These are phyloP conservation scores for Clamator glandarius DNA, from an alignment of 2,797 vertebrate genomes.

Conservation along the genomic window DNA sequence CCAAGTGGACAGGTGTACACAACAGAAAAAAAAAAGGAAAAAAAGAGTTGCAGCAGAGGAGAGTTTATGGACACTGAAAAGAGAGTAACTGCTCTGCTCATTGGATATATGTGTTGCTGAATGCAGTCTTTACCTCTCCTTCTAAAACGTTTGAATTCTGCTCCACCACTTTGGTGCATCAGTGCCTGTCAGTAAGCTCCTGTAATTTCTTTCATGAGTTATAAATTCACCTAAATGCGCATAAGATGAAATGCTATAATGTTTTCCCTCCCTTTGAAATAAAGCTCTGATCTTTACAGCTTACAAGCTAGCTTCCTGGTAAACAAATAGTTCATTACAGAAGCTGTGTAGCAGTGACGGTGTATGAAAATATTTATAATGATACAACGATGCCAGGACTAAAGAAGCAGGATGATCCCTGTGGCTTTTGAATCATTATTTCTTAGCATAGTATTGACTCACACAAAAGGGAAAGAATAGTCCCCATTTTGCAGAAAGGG, in stretches of 20 bases:
- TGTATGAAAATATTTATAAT: conserved; percentile 30
- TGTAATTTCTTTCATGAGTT: not conserved
- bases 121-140: not conserved
- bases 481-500: not conserved
- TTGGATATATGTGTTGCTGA: not conserved
- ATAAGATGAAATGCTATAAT: conserved; percentile 34
- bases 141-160: not conserved
- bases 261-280: conserved; percentile 59
- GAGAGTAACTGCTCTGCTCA: not conserved
- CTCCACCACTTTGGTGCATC: not conserved
- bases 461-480: not conserved
- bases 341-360: not conserved
- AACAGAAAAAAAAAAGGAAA: not conserved
- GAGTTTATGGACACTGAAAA: not conserved
- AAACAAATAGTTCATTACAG: conserved; percentile 51
- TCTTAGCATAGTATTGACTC: not conserved
- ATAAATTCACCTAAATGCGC: not conserved
- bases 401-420: not conserved
- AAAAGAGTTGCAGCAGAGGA: not conserved
- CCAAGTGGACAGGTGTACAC: not conserved
- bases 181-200: not conserved
- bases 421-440: not conserved
- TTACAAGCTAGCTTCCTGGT: conserved; percentile 25
- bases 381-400: not conserved
- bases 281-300: conserved; percentile 47